Percentiles rank a stretch among this genome's conserved stretches.
Conservation (phyloP, 1,140 invertebrate genomes). For the Atta texana region DNA sequence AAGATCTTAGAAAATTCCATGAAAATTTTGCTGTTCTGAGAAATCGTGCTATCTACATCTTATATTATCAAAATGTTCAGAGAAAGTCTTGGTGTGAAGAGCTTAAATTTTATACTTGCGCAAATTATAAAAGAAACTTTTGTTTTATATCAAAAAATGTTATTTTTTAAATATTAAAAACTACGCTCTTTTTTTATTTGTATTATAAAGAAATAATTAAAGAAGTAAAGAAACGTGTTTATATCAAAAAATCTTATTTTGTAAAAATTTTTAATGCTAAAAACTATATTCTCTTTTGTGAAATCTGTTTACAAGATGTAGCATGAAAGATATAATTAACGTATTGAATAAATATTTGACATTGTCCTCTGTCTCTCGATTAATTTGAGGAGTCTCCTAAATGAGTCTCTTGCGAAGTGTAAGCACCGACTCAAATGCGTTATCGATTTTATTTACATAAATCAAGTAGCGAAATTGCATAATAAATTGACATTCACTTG, state of each 20-base stretch:
- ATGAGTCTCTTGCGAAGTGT: constrained; percentile 4
- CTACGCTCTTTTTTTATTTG: neutral
- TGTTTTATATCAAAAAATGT: neutral
- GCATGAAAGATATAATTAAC: neutral
- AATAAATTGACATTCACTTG: constrained; percentile 41
- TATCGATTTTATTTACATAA: constrained; percentile 44
- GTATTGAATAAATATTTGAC: neutral
- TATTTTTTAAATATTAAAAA: neutral
- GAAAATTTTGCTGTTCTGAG: neutral
- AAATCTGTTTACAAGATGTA: neutral
- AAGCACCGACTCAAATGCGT: constrained; percentile 29
- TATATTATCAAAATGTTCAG: neutral
- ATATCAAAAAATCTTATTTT: neutral
- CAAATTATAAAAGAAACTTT: neutral
- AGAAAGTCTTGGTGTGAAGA: neutral
- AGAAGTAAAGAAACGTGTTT: neutral
- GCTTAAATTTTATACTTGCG: neutral
- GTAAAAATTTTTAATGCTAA: neutral
- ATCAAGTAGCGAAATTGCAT: constrained; percentile 36
- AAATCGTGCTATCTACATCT: neutral
- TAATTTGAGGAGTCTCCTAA: constrained; percentile 42
- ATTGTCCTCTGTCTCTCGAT: neutral
- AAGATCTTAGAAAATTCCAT: neutral
- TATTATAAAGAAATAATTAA: neutral
- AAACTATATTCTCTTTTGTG: neutral